Evolutionary conservation across 2,888 invertebrate genomes (phyloP).

Genomic region (Nezara viridula): DNA sequence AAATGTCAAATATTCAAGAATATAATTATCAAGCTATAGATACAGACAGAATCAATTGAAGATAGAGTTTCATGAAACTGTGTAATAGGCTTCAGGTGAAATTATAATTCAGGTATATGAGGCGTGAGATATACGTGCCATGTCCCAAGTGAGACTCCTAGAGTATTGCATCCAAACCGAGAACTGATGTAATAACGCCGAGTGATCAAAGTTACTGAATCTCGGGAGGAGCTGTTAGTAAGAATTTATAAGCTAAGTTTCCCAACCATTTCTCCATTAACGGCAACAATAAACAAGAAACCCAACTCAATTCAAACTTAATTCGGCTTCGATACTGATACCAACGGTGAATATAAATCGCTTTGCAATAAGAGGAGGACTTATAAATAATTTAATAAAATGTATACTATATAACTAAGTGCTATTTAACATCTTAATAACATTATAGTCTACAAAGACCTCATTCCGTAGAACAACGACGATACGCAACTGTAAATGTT

Average conservation of each 20-base stretch:
- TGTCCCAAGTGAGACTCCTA: not conserved
- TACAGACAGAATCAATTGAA: no score
- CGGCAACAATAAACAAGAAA: constrained; percentile 8
- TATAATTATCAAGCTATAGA: no score
- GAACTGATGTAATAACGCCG: not conserved
- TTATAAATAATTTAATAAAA: not conserved
- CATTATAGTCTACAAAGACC: no score
- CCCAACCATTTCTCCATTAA: constrained; percentile 4
- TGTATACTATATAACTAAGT: not conserved
- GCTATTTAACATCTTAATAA: no score
- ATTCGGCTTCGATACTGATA: not conserved
- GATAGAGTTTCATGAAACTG: not conserved
- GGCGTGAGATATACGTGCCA: not conserved
- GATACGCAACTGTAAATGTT: no score
- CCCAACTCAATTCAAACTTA: not conserved
- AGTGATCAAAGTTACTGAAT: not conserved
- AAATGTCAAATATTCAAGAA: no score
- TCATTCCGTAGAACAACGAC: no score
- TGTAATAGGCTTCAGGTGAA: not conserved
- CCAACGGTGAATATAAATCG: not conserved
- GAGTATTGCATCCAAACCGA: not conserved
- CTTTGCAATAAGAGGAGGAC: not conserved
- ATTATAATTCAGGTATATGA: not conserved
- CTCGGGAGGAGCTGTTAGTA: not conserved
- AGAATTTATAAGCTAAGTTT: constrained; percentile 30